Evolutionary conservation across 2,888 invertebrate genomes (phyloP), one percentile per base, ranked within the genome.

Genomic region (Tetheella fluctuosa): DNA sequence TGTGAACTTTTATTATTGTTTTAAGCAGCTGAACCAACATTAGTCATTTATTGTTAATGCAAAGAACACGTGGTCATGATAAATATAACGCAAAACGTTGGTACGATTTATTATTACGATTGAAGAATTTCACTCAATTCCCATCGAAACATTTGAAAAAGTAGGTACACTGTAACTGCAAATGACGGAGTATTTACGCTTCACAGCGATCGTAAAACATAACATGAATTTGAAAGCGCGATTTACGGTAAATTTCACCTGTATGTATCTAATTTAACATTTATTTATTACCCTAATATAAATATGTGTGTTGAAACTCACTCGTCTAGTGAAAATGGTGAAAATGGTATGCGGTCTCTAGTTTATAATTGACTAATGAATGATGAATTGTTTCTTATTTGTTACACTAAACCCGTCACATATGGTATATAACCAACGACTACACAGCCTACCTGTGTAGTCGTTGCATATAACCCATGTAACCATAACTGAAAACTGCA

Each of bases 171-270:
- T n/a, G 28, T 15, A 17, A 54, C 6, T 2, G 23, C 5, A 13
- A 2, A 30, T 17, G n/a, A n/a, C n/a, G 7, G 17, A 30, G 17
- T 28, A 54, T 23, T 34, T 20, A 13, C 20, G 20, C 25, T 20
- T 20, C 55, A 34, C 10, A 37, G 56, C 52, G 54, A 55, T 55
- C 59, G 34, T 59, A 52, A 59, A 55, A 55, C 20, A 37, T 5
- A 42, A 56, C 59, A 34, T 34, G 52, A 55, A 37, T 55, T 52
- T 20, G 57, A 58, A 58, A 58, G 60, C 57, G 39, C 28, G 17
- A 25, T 28, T 60, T 42, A 60, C 56, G 25, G 20, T 48, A 52
- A 61, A 58, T 58, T 57, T 58, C 58, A 58, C 54, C 58, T 30
- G 34, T 34, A 23, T 34, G 20, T 34, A 55, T 25, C 25, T 23